A percentile compares a stretch with the other conserved stretches of the same genome.
Conservation (phyloP, 2,888 invertebrate species). For the Pristionchus japonicus region DNA sequence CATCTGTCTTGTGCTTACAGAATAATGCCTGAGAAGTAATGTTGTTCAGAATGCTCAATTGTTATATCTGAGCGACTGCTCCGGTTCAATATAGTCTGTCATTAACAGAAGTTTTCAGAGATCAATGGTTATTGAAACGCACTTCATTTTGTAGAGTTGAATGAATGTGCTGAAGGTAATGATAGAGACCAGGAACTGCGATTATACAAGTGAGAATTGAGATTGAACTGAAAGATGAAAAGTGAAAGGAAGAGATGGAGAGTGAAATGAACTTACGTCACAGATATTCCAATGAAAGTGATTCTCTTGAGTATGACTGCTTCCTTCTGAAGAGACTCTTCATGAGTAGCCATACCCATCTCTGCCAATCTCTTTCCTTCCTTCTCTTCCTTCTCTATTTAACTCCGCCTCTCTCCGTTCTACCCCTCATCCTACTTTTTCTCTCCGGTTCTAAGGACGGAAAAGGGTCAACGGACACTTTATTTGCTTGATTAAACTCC, state of each 20-base stretch:
- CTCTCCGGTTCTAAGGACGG: constrained; percentile 25
- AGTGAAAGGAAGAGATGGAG: neutral
- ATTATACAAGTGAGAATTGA: constrained; percentile 33
- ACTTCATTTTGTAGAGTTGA: constrained; percentile 43
- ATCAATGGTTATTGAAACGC: neutral
- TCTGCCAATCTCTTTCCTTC: neutral
- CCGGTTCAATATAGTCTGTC: no score
- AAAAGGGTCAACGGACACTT: constrained; percentile 39
- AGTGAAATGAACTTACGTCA: constrained; percentile 6
- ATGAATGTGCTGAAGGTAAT: constrained; percentile 46
- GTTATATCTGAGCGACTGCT: no score
- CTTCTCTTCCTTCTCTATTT: constrained; percentile 1
- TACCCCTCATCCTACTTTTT: neutral
- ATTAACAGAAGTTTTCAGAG: neutral
- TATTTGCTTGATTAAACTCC: constrained; percentile 27
- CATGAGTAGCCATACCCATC: neutral
- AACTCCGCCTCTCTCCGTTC: constrained; percentile 35
- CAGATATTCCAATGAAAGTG: constrained; percentile 1
- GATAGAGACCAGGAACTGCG: constrained; percentile 34
- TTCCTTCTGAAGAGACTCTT: constrained; percentile 7
- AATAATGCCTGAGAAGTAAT: constrained; percentile 51
- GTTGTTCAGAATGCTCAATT: neutral
- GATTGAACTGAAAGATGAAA: constrained; percentile 35
- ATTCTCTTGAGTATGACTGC: constrained; percentile 15
- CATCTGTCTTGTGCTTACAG: constrained; percentile 54